Evolutionary conservation across 2,797 vertebrate genomes (phyloP), one percentile per base, ranked within the genome.

Genomic region (Holocentrus rufus): DNA sequence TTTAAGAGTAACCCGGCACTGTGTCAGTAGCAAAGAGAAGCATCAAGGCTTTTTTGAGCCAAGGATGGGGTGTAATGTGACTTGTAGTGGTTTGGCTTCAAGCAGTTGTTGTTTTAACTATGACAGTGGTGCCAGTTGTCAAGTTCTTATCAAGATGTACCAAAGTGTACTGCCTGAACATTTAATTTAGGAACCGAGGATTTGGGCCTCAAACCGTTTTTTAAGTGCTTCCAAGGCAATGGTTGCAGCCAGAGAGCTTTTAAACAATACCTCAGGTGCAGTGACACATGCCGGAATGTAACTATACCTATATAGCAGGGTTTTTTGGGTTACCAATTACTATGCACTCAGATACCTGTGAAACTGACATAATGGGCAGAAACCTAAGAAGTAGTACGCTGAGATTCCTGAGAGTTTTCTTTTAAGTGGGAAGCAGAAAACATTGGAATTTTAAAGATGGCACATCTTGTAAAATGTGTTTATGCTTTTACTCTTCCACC

Each of bases 241-340:
- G 20, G 57, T 46, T 74, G 61, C 58, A 56, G n/a, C 8, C 68
- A 74, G 69, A 31, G 60, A 69, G 65, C 75, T 80, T 46, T 70
- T 71, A 56, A 69, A 76, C 82, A 73, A 72, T 78, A 86, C 74
- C 83, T 87, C 88, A 88, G 85, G 83, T 76, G 70, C 78, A 68
- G 73, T 46, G 60, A 74, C 2, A 76, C 71, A 55, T 61, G 65
- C 68, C 74, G 59, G 68, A 82, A 81, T 79, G 69, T 82, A 84
- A 75, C 80, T 72, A 17, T 14, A 64, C 57, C 74, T 61, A 62
- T 74, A 6, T 2, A 36, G n/a, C 62, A 72, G 55, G 64, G 63
- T 36, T 6, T 50, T 59, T 71, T 71, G 36, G 34, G 46, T 77
- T 1, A 53, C 8, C 18, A 23, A 13, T 65, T 74, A 70, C 30